Base-by-base conservation (phyloP, 1,140 invertebrate species). In the Zaprionus capensis region DNA sequence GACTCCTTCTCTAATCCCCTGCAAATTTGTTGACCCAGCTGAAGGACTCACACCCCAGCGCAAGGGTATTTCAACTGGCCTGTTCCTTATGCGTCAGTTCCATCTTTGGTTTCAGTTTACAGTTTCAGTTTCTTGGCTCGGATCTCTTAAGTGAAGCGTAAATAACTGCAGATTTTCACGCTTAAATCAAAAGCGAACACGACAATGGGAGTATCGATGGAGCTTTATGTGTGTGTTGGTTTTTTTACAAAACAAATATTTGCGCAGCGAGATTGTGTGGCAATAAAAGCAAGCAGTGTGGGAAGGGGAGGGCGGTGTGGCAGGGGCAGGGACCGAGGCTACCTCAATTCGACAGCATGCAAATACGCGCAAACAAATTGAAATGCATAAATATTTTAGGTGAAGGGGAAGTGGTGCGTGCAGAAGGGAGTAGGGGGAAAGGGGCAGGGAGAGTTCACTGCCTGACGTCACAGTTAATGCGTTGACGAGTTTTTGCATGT, bases 211-310 rank as follows among this genome's bases (percentile, higher is more conserved):
- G 46, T 51, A 51, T 24, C 46, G 46, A 51, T 51, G 22, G 22
- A 24, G 20, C 46, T 51, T 12, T 46, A 17, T 44, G 36, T 44
- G 41, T 69, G 24, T 24, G 53, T 69, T 72, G 56, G 61, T 31
- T 36, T 75, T 81, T 82, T 78, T 82, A 78, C 46, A 62, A 41
- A 65, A 81, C 71, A 83, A 87, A 87, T 88, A 83, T 87, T 87
- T 83, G 81, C 71, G 31, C 71, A 78, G 24, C 61, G 80, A 78
- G 70, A 88, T 87, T 87, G 83, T 83, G 73, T 87, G 78, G 80
- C 70, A 79, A 80, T 78, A 78, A 78, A 62, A 58, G 31, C 38
- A 26, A 7, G 12, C 12, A 14, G 15, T 12, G 0, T 5, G 6
- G 20, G 2, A 1, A 11, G 15, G 5, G 11, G 15, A 28, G 2